phyloP scores from a whole-genome alignment of 2,888 invertebrate genomes.

The Tryphoninae sp. region DNA sequence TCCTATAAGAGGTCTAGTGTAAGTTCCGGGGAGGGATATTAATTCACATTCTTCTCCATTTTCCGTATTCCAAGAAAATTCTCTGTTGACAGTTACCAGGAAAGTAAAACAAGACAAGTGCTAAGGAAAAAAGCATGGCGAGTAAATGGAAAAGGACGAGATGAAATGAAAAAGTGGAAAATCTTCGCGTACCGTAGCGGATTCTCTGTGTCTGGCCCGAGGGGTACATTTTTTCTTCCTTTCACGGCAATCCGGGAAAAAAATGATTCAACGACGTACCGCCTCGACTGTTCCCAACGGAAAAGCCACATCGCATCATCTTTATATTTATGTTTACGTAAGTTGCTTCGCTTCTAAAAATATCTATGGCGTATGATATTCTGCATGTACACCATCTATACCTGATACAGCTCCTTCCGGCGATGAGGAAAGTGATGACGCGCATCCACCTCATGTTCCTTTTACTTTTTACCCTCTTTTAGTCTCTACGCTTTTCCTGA shows the following conservation, averaged over 20 bases:
- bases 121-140: slow-evolving; percentile 14
- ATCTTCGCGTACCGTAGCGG: slow-evolving; percentile 27
- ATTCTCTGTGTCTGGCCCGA: slow-evolving; percentile 40
- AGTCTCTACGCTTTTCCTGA: not conserved
- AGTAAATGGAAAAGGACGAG: slow-evolving; percentile 7
- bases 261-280: slow-evolving; percentile 34
- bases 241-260: slow-evolving; percentile 29
- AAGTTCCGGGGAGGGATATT: slow-evolving; percentile 37
- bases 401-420: slow-evolving; percentile 25
- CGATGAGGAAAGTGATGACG: slow-evolving; percentile 24
- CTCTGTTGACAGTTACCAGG: slow-evolving; percentile 16
- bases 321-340: slow-evolving; percentile 34
- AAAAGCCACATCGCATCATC: slow-evolving; percentile 28
- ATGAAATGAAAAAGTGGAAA: slow-evolving; percentile 20
- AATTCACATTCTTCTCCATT: slow-evolving; percentile 48
- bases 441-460: slow-evolving; percentile 23
- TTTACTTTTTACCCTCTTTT: slow-evolving; percentile 12
- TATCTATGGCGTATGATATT: slow-evolving; percentile 19
- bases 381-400: not conserved
- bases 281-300: slow-evolving; percentile 32
- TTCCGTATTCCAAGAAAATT: slow-evolving; percentile 23
- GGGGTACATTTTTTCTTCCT: slow-evolving; percentile 32
- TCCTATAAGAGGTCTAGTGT: slow-evolving; percentile 9
- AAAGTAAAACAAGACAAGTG: slow-evolving; percentile 5
- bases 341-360: slow-evolving; percentile 6